Evolutionary conservation across 2,113 vertebrate species (phyloP).

Genomic region (Opisthocomus hoazin): DNA sequence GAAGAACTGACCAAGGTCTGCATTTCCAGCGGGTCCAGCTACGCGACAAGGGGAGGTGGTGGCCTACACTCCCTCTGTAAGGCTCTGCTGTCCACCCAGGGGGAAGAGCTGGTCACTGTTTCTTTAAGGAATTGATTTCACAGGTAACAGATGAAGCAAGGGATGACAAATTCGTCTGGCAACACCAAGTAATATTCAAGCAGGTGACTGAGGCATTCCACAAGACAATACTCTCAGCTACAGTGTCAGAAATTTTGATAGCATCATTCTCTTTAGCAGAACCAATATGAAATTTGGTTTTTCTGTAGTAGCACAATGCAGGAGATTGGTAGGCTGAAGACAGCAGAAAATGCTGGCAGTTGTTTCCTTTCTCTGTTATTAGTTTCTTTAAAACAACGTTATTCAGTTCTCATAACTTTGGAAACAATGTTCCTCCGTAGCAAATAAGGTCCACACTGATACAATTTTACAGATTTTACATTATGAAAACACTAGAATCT

Average conservation of each 20-base stretch:
- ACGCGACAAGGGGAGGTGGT: rapidly evolving
- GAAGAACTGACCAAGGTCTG: background rate
- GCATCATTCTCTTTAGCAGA: background rate
- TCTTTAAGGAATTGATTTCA: background rate
- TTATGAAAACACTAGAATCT: background rate
- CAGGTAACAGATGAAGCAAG: background rate
- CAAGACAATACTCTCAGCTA: background rate
- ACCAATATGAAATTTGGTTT: background rate
- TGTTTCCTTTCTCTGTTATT: background rate
- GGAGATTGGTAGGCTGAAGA: background rate
- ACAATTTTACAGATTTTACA: background rate
- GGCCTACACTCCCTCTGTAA: background rate
- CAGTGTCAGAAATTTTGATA: background rate
- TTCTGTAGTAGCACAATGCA: background rate
- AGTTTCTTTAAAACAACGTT: background rate
- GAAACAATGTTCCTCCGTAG: background rate
- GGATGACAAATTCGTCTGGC: background rate
- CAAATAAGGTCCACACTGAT: background rate
- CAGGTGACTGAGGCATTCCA: background rate
- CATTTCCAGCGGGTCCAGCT: background rate
- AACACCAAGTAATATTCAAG: background rate
- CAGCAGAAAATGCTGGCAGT: background rate
- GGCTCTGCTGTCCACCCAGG: background rate
- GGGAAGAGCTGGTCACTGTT: background rate
- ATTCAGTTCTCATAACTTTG: background rate